Conservation (phyloP, 1,140 invertebrate species). For the Drosophila carrolli region DNA sequence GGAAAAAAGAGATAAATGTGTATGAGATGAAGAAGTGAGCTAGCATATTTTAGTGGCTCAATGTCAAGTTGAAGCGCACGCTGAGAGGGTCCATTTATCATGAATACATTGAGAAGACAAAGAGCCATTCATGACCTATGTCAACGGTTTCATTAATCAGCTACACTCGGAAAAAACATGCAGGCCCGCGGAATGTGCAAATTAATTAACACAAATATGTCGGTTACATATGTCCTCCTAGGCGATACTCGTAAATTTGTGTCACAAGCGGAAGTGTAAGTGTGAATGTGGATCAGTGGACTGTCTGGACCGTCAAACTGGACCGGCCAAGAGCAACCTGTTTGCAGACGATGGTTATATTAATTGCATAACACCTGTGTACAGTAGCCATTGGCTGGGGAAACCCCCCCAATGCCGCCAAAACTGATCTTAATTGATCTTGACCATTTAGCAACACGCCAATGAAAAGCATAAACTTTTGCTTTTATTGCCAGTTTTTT, state of each 20-base stretch:
- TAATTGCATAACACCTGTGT: slow-evolving; percentile 41
- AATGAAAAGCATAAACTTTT: slow-evolving; percentile 8
- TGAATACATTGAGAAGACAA: slow-evolving; percentile 55
- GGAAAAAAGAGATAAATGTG: slow-evolving; percentile 8
- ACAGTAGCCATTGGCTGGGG: slow-evolving; percentile 15
- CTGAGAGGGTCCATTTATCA: slow-evolving; percentile 36
- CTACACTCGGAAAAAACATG: slow-evolving; percentile 19
- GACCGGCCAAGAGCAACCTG: slow-evolving; percentile 41
- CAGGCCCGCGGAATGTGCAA: slow-evolving; percentile 12
- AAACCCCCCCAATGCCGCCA: slow-evolving; percentile 5
- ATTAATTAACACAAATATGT: slow-evolving; percentile 38
- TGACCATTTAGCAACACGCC: slow-evolving; percentile 41
- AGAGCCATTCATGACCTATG: slow-evolving; percentile 69
- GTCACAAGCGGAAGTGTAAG: slow-evolving; percentile 45
- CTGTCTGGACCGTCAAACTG: slow-evolving; percentile 33
- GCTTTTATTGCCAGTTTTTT: slow-evolving; percentile 1
- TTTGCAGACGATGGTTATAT: slow-evolving; percentile 36
- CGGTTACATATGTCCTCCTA: slow-evolving; percentile 44
- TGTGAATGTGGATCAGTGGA: slow-evolving; percentile 49
- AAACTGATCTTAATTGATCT: slow-evolving; percentile 31
- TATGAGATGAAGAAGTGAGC: slow-evolving; percentile 54
- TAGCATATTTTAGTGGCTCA: slow-evolving; percentile 68
- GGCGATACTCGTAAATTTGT: slow-evolving; percentile 6
- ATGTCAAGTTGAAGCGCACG: slow-evolving; percentile 76
- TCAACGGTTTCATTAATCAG: slow-evolving; percentile 54